Evolutionary conservation across 2,888 invertebrate species (phyloP).

Genomic region (Sarcophaga carnaria): DNA sequence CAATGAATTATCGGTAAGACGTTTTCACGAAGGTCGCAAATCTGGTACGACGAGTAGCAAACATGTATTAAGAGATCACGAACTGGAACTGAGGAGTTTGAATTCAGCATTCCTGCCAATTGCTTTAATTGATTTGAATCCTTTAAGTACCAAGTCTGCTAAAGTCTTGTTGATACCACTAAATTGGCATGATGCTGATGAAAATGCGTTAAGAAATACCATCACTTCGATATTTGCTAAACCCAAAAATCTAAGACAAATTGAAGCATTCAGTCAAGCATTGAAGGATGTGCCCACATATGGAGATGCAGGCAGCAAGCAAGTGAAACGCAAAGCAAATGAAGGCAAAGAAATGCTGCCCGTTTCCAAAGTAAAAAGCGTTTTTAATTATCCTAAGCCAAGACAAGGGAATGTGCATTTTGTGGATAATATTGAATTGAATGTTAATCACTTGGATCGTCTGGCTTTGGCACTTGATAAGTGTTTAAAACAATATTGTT

Average conservation of each 20-base stretch:
- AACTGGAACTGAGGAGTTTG: background rate
- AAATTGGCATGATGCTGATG: slow-evolving; percentile 72
- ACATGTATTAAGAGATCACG: background rate
- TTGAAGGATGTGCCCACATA: slow-evolving; percentile 57
- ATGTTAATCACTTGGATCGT: background rate
- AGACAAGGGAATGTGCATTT: background rate
- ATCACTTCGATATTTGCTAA: slow-evolving; percentile 73
- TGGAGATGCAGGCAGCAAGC: background rate
- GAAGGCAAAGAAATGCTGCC: background rate
- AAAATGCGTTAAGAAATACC: slow-evolving; percentile 71
- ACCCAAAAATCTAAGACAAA: slow-evolving; percentile 72
- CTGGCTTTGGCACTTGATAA: background rate
- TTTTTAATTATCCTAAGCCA: background rate
- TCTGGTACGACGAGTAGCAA: background rate
- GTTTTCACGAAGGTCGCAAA: background rate
- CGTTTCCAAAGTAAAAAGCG: background rate
- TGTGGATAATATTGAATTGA: background rate
- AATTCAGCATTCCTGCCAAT: slow-evolving; percentile 60
- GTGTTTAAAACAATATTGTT: slow-evolving; percentile 18
- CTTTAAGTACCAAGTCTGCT: slow-evolving; percentile 41
- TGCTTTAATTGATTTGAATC: slow-evolving; percentile 64
- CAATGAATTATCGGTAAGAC: background rate
- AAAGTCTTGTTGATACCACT: slow-evolving; percentile 77
- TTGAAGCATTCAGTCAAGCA: slow-evolving; percentile 74
- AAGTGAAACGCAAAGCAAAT: background rate